Base-by-base conservation (phyloP, 1,140 invertebrate species). In the Polypedilum vanderplanki region DNA sequence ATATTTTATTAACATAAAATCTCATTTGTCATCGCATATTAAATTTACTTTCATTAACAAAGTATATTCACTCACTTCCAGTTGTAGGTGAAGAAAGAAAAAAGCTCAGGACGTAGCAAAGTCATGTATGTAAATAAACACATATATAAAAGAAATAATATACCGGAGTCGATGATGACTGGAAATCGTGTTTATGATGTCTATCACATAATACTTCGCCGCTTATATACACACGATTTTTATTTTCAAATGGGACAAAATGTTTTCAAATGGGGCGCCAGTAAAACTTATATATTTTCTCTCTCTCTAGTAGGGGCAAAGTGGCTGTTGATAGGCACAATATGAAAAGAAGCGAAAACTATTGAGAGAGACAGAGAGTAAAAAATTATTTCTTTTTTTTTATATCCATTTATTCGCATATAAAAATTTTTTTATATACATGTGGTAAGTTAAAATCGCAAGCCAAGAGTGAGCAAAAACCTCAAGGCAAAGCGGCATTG, bases 181-280 rank as follows among this genome's bases (percentile, higher is more conserved):
- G 46, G 46, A 57, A 57, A n/a, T 57, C n/a, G 46, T 57, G 46
- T 57, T 57, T 57, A 57, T 57, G 46, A 57, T 57, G n/a, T 57
- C 46, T 57, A 12, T 57, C 12, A n/a, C 12, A 57, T 57, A n/a
- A 57, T 57, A n/a, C 12, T 57, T 57, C 46, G 46, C 46, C 46
- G 46, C 46, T 57, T 57, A 57, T 57, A 57, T 57, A 57, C 12
- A 57, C 9, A 57, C 12, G 4, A 15, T 4, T 9, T 57, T 12
- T 57, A 57, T 57, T n/a, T 57, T 57, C 46, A 57, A 46, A 46
- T 46, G 7, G 41, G 41, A 46, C 41, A 46, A 10, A 10, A 10
- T 46, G 9, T 3, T 46, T 46, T 46, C 41, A n/a, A 57, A 57
- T 57, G 46, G 24, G 46, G 46, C 46, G 46, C 46, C 46, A 57